Conservation (phyloP, 2,113 vertebrate genomes). For the Psephotus haematonotus region DNA sequence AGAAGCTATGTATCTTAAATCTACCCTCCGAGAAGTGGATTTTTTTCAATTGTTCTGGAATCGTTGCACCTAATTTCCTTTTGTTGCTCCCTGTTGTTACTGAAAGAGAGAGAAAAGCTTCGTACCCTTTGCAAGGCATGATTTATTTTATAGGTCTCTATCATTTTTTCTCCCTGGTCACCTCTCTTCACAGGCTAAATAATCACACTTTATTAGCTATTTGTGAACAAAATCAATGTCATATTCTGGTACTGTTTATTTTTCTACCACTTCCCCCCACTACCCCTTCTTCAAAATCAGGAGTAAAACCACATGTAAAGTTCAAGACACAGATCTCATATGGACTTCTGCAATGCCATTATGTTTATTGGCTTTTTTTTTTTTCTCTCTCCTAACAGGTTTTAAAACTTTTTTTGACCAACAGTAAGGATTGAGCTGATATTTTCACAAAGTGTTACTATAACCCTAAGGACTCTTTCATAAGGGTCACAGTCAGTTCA, state of each 20-base stretch:
- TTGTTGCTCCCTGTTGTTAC: accelerated
- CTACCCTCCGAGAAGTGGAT: background rate
- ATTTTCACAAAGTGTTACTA: background rate
- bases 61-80: accelerated
- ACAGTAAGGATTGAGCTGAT: background rate
- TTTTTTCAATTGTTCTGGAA: background rate
- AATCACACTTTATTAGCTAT: background rate
- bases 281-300: background rate
- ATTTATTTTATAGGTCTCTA: background rate
- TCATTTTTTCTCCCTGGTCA: background rate
- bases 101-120: background rate
- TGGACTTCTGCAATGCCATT: background rate
- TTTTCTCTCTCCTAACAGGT: background rate
- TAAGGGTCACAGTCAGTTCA: background rate
- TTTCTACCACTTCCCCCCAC: background rate
- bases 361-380: background rate
- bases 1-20: background rate
- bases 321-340: background rate
- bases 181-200: background rate
- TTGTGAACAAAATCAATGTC: background rate
- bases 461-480: background rate
- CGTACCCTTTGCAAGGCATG: background rate
- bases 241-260: background rate
- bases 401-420: background rate
- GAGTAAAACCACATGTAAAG: background rate